Evolutionary conservation across 2,797 vertebrate species (phyloP).

Genomic region (Gambelia wislizenii): DNA sequence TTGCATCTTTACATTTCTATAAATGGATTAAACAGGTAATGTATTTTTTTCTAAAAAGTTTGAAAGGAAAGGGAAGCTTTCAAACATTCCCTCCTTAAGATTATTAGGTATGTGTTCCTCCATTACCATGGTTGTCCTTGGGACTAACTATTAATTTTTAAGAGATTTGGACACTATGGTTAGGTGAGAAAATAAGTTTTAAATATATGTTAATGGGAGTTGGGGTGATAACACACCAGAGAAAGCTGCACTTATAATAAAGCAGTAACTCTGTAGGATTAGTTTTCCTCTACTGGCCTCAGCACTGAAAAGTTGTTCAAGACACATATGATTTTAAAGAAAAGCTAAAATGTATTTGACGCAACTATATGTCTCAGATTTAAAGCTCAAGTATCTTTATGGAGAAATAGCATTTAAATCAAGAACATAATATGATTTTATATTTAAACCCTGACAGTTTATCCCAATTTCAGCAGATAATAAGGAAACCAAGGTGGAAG

Average conservation of each 20-base stretch:
- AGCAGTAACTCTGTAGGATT: background rate
- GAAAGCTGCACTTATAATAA: slow-evolving; percentile 25
- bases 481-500: background rate
- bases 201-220: background rate
- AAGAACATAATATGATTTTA: background rate
- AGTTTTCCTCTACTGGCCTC: background rate
- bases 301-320: background rate
- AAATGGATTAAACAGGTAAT: slow-evolving; percentile 43
- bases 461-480: background rate
- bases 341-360: slow-evolving; percentile 28
- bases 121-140: background rate
- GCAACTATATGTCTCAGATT: background rate
- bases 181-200: background rate
- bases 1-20: slow-evolving; percentile 44
- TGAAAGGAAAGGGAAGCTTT: background rate
- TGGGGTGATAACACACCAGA: background rate
- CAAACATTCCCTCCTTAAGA: background rate
- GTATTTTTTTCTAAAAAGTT: background rate
- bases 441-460: slow-evolving; percentile 23
- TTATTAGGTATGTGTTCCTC: slow-evolving; percentile 19
- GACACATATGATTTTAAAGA: background rate
- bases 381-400: slow-evolving; percentile 15
- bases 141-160: background rate
- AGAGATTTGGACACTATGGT: slow-evolving; percentile 13
- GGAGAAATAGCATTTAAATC: slow-evolving; percentile 30